Evolutionary conservation across 2,888 invertebrate genomes (phyloP), one percentile per base, ranked within the genome.

Genomic region (Galerucella nymphaeae): DNA sequence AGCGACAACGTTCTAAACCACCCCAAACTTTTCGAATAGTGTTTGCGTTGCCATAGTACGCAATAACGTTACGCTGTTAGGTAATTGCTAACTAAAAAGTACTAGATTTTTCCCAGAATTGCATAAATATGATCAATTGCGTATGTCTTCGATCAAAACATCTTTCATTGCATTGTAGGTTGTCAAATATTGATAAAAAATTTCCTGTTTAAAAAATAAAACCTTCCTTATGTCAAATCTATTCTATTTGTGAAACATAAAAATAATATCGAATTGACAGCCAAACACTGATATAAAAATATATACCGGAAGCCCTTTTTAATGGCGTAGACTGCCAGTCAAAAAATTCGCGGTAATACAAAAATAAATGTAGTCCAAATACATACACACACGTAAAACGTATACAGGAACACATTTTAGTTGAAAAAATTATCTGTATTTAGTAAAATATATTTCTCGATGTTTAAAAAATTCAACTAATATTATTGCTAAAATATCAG

Each of bases 401-500:
- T n/a, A 48, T 16, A 48, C 4, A 4, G n/a, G n/a, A 48, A 14
- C 6, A 48, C 14, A 48, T n/a, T n/a, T n/a, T 6, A 48, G 14
- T 13, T 14, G 1, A 5, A n/a, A 6, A 48, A 1, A 16, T 16
- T 10, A 16, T 53, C 16, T 53, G 16, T 53, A 16, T 16, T 10
- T 10, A 53, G 3, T 4, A 53, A 53, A 53, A 53, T n/a, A 53
- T 53, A 53, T 53, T 53, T 53, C 8, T 53, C 53, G 18, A 18
- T 53, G 10, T n/a, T 16, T 4, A 16, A n/a, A n/a, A n/a, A 9
- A 48, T 16, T 10, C n/a, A 13, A 61, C 14, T 41, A 61, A n/a
- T 61, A 41, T 16, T 67, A 67, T 67, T 67, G 67, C 30, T 67
- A 67, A 67, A 48, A 67, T 38, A 30, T 48, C 61, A 67, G 67